Percentiles rank a stretch among this genome's conserved stretches.
Conservation (phyloP, 2,797 vertebrate genomes). For the Novumbra hubbsi region DNA sequence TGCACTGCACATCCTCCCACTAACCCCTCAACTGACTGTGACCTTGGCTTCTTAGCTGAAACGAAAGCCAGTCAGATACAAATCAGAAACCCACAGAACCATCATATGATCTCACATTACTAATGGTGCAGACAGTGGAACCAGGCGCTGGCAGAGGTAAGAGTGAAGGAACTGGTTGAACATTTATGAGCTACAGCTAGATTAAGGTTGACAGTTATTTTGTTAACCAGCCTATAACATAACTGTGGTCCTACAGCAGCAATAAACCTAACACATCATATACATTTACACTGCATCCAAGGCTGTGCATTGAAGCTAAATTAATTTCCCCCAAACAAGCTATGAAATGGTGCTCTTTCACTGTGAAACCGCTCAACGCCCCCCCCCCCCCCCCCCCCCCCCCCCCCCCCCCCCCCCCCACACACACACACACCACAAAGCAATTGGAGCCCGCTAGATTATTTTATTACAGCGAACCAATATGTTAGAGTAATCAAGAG, state of each 20-base stretch:
- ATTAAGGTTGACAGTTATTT: slow-evolving; percentile 59
- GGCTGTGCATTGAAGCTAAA: slow-evolving; percentile 28
- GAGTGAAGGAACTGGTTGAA: slow-evolving; percentile 60
- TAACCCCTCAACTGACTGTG: slow-evolving; percentile 44
- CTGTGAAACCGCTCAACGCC: slow-evolving; percentile 46
- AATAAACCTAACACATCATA: slow-evolving; percentile 47
- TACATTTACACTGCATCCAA: slow-evolving; percentile 26
- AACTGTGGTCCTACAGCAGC: slow-evolving; percentile 55
- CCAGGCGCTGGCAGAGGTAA: slow-evolving; percentile 29
- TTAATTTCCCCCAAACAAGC: slow-evolving; percentile 35
- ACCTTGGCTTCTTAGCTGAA: slow-evolving; percentile 63
- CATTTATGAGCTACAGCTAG: slow-evolving; percentile 51
- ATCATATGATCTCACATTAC: slow-evolving; percentile 66
- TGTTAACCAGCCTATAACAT: slow-evolving; percentile 37
- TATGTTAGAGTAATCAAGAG: slow-evolving; percentile 62
- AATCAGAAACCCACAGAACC: slow-evolving; percentile 44
- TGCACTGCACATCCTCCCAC: slow-evolving; percentile 42
- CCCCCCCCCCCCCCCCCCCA: slow-evolving; percentile 32
- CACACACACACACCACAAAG: slow-evolving; percentile 15
- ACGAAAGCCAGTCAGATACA: slow-evolving; percentile 54
- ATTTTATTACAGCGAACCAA: slow-evolving; percentile 60
- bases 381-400: slow-evolving; percentile 29
- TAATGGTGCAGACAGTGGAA: slow-evolving; percentile 68
- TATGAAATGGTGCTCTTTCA: slow-evolving; percentile 41
- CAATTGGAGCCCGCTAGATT: slow-evolving; percentile 44